Evolutionary conservation across 2,888 invertebrate species (phyloP).

Genomic region (Philereme vetulata): DNA sequence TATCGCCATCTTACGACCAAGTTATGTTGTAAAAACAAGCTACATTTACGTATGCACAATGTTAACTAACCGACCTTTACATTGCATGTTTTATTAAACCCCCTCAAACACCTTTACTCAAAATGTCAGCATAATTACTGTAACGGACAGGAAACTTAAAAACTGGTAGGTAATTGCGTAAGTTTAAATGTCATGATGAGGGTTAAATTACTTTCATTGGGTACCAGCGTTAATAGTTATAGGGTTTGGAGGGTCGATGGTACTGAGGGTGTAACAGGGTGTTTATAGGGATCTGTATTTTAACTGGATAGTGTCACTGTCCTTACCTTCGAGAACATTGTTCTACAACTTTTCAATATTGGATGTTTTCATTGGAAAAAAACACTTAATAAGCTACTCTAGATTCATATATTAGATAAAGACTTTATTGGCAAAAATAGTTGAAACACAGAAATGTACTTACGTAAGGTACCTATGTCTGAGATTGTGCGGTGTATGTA

Average conservation of each 20-base stretch:
- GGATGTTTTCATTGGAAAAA: too few species aligned
- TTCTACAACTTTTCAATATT: too few species aligned
- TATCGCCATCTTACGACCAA: too few species aligned
- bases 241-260: conserved; percentile 9
- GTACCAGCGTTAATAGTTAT: conserved; percentile 18
- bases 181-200: conserved; percentile 25
- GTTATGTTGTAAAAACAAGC: background rate
- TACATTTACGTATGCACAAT: conserved; percentile 1
- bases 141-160: conserved; percentile 26
- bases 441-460: too few species aligned
- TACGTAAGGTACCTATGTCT: too few species aligned
- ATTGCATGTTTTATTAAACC: conserved; percentile 3
- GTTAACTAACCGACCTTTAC: conserved; percentile 10
- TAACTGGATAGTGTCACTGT: too few species aligned
- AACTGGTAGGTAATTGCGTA: conserved; percentile 21
- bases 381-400: too few species aligned
- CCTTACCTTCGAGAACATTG: too few species aligned
- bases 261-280: too few species aligned
- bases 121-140: conserved; percentile 29
- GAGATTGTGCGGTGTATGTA: background rate
- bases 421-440: too few species aligned
- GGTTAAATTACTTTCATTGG: conserved; percentile 24
- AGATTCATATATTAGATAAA: too few species aligned
- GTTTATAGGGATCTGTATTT: too few species aligned
- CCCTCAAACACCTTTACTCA: conserved; percentile 21